These are phyloP conservation scores for Dasysyrphus albostriatus DNA, from an alignment of 2,888 invertebrate species.

Conservation along the genomic window DNA sequence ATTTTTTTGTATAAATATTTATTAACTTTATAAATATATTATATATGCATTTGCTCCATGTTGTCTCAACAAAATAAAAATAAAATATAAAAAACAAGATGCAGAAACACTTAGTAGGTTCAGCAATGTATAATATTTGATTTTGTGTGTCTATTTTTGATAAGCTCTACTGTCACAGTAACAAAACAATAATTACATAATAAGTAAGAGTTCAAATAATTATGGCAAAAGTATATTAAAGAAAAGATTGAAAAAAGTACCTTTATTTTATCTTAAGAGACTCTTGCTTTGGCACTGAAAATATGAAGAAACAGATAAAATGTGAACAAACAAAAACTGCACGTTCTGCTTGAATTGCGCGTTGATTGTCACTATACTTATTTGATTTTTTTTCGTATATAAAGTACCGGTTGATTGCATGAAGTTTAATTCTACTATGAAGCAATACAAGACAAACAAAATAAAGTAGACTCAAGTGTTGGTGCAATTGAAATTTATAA, in stretches of 20 bases:
- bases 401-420: conserved; percentile 2
- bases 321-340: conserved; percentile 16
- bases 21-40: no score
- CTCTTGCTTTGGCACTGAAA: conserved; percentile 15
- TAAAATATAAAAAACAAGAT: neutral
- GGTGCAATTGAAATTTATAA: conserved; percentile 1
- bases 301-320: conserved; percentile 3
- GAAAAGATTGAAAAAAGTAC: neutral
- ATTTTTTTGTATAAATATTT: neutral
- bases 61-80: neutral
- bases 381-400: neutral
- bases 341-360: conserved; percentile 52
- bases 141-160: neutral
- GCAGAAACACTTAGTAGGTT: neutral
- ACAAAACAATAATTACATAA: conserved; percentile 50
- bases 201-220: conserved; percentile 27
- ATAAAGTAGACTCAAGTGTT: neutral
- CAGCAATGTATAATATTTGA: neutral
- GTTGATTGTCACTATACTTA: conserved; percentile 18
- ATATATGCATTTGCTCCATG: neutral
- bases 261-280: conserved; percentile 4
- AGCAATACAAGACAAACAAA: conserved; percentile 9
- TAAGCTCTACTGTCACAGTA: conserved; percentile 32
- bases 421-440: conserved; percentile 6
- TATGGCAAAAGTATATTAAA: conserved; percentile 14